A percentile compares a stretch with the other conserved stretches of the same genome.
Conservation (phyloP, 2,797 vertebrate species). For the Lateolabrax maculatus region DNA sequence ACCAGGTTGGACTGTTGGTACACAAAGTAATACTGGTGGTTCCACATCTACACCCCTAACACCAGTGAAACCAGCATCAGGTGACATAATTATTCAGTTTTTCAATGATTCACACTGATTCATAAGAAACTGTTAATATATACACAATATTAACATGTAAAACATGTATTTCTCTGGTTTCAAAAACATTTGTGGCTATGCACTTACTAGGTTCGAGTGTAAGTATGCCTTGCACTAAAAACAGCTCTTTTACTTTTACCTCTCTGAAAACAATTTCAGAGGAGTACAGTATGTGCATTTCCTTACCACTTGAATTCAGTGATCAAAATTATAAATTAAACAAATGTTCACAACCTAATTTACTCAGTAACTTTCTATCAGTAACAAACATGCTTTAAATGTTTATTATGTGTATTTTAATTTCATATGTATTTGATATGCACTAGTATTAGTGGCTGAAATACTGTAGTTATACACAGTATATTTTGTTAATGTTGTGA, state of each 20-base stretch:
- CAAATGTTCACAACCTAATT: not conserved
- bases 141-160: no score
- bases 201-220: no score
- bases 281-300: not conserved
- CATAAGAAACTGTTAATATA: no score
- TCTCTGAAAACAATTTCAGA: not conserved
- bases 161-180: no score
- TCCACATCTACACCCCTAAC: not conserved
- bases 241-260: not conserved
- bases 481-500: not conserved
- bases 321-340: no score
- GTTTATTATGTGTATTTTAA: no score
- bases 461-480: not conserved
- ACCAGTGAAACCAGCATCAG: not conserved
- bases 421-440: not conserved
- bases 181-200: not conserved
- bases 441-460: not conserved
- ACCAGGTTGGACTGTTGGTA: not conserved
- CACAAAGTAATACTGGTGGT: not conserved
- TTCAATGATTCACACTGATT: no score
- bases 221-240: not conserved
- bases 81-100: not conserved
- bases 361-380: not conserved
- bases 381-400: not conserved
- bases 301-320: no score